Evolutionary conservation across 2,113 vertebrate genomes (phyloP).

Genomic region (Gavialis gangeticus): DNA sequence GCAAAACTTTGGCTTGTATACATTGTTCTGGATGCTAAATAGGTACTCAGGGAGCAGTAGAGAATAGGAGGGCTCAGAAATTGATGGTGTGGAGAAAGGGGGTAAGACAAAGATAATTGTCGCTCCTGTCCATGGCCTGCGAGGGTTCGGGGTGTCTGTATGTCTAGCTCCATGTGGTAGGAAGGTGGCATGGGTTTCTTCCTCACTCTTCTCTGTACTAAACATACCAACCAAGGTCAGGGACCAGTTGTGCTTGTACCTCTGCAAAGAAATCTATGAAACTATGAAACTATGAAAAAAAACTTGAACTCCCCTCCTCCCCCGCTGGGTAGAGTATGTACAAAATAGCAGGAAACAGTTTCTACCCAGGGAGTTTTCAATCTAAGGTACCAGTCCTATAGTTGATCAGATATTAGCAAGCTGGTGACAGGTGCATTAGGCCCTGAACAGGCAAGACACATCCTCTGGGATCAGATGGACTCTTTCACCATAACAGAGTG

Average conservation of each 20-base stretch:
- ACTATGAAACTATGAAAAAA: too few species aligned
- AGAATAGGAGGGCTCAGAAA: conserved; percentile 4
- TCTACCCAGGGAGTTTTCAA: conserved; percentile 58
- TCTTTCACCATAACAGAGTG: conserved; percentile 28
- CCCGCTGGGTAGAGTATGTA: neutral
- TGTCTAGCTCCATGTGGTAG: too few species aligned
- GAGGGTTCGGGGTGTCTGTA: neutral
- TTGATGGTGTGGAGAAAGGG: neutral
- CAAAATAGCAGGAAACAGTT: conserved; percentile 60
- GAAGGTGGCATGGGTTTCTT: too few species aligned
- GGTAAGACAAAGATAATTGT: neutral
- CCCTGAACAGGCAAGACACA: conserved; percentile 41
- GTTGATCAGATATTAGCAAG: conserved; percentile 40
- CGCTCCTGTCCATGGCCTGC: too few species aligned
- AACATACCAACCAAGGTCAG: conserved; percentile 1
- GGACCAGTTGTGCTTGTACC: conserved; percentile 11
- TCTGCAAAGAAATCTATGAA: conserved; percentile 39
- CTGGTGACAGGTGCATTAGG: neutral
- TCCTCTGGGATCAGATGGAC: conserved; percentile 56
- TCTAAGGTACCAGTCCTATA: conserved; percentile 69
- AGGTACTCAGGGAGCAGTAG: neutral
- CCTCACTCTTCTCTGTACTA: neutral
- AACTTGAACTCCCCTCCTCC: too few species aligned
- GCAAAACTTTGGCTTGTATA: neutral
- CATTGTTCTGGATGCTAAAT: too few species aligned